A percentile compares a stretch with the other conserved stretches of the same genome.
These are phyloP conservation scores for Diadumene lineata DNA, from an alignment of 92 coral and sea anemone genomes.

Conservation along the genomic window DNA sequence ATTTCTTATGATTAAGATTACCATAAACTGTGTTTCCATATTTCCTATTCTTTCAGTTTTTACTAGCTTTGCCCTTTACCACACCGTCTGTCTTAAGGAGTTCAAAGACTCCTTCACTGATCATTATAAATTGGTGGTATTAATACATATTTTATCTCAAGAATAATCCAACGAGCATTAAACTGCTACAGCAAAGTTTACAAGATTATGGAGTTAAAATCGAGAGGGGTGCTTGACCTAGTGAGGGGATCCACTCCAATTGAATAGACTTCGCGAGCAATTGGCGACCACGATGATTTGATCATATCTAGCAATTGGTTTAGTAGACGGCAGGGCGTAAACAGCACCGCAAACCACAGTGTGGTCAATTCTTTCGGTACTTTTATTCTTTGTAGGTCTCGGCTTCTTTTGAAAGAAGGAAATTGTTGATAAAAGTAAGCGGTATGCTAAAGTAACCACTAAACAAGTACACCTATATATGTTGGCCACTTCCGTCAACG, in stretches of 20 bases:
- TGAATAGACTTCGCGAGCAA: slow-evolving; percentile 5
- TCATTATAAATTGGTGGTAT: no score
- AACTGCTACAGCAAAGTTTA: slow-evolving; percentile 19
- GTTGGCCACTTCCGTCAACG: not conserved
- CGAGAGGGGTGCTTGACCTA: slow-evolving; percentile 40
- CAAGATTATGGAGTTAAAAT: slow-evolving; percentile 18
- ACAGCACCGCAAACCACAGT: not conserved
- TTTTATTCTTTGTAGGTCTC: not conserved
- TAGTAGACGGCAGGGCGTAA: not conserved
- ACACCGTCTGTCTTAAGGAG: no score
- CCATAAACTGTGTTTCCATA: no score
- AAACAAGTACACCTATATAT: not conserved
- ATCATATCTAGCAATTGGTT: slow-evolving; percentile 17
- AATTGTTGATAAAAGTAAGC: not conserved
- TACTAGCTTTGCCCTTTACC: no score
- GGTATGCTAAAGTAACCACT: not conserved
- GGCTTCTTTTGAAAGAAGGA: slow-evolving; percentile 1
- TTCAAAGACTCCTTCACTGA: no score
- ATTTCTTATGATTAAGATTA: no score
- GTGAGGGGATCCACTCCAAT: slow-evolving; percentile 36
- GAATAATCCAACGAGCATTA: not conserved
- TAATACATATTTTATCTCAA: not conserved
- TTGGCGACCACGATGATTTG: slow-evolving; percentile 10
- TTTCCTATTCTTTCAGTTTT: no score
- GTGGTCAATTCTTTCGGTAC: not conserved